phyloP scores from a whole-genome alignment of 1,140 invertebrate species.

The Bradysia coprophila region DNA sequence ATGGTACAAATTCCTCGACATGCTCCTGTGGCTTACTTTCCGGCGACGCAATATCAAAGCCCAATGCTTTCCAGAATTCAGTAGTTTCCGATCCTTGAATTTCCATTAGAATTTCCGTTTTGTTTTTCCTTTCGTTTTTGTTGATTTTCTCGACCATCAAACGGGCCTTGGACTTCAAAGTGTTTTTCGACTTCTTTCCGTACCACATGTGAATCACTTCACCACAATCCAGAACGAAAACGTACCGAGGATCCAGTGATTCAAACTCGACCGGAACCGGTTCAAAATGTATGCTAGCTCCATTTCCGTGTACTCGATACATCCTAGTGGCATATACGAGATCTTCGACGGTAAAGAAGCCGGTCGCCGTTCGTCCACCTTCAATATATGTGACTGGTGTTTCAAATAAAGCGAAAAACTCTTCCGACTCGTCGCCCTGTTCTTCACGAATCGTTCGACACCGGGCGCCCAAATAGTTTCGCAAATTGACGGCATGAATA shows the following conservation, averaged over 20 bases:
- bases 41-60: constrained; percentile 23
- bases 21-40: constrained; percentile 36
- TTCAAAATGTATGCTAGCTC: constrained; percentile 80
- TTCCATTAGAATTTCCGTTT: constrained; percentile 76
- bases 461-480: constrained; percentile 88
- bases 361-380: constrained; percentile 88
- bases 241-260: constrained; percentile 77
- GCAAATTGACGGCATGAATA: constrained; percentile 95
- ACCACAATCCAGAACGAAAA: constrained; percentile 83
- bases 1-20: constrained; percentile 56
- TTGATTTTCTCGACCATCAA: constrained; percentile 97
- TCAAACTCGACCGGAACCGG: constrained; percentile 50
- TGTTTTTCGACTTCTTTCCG: constrained; percentile 84
- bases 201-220: constrained; percentile 83
- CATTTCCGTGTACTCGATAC: constrained; percentile 78
- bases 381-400: constrained; percentile 90
- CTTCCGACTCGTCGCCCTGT: constrained; percentile 88
- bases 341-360: constrained; percentile 96
- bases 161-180: constrained; percentile 84
- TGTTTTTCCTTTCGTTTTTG: constrained; percentile 94
- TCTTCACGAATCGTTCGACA: constrained; percentile 97
- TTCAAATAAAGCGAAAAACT: constrained; percentile 87
- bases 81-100: constrained; percentile 59
- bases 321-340: constrained; percentile 64
- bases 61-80: constrained; percentile 69